These are phyloP conservation scores for Parazoanthus swiftii DNA, from an alignment of 92 coral and sea anemone genomes.

Conservation along the genomic window DNA sequence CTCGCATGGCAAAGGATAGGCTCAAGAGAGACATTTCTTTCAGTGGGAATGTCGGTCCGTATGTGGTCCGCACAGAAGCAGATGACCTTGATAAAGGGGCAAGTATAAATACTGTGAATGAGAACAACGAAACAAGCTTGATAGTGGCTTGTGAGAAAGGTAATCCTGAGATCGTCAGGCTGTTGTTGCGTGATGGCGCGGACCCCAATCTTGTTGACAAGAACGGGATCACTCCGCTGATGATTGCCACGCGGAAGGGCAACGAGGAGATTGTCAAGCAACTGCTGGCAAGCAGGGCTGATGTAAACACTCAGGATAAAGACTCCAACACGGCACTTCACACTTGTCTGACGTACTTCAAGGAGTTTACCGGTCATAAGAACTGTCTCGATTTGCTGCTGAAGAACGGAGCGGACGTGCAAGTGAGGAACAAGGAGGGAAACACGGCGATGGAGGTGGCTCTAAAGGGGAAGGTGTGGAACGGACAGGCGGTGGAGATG, in stretches of 20 bases:
- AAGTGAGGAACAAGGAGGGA: slow-evolving; percentile 65
- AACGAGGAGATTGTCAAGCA: slow-evolving; percentile 68
- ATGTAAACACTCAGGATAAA: slow-evolving; percentile 57
- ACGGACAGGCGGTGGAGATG: slow-evolving; percentile 77
- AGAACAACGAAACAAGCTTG: slow-evolving; percentile 69
- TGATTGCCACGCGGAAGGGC: slow-evolving; percentile 74
- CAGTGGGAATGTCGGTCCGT: slow-evolving; percentile 8
- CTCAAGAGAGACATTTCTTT: slow-evolving; percentile 51
- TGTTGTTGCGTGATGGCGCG: slow-evolving; percentile 71
- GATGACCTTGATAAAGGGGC: slow-evolving; percentile 21
- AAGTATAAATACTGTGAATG: slow-evolving; percentile 61
- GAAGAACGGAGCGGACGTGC: slow-evolving; percentile 58
- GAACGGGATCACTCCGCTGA: slow-evolving; percentile 71
- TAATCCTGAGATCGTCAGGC: slow-evolving; percentile 64
- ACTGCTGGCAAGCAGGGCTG: slow-evolving; percentile 62
- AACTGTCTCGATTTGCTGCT: slow-evolving; percentile 71
- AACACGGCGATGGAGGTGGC: slow-evolving; percentile 66
- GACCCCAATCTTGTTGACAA: slow-evolving; percentile 67
- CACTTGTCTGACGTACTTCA: slow-evolving; percentile 65
- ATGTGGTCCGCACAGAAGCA: neutral
- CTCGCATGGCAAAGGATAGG: slow-evolving; percentile 56
- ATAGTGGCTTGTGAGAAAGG: slow-evolving; percentile 87
- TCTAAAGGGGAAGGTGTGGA: slow-evolving; percentile 65
- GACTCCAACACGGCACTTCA: slow-evolving; percentile 81
- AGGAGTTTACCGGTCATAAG: slow-evolving; percentile 75